Base-by-base conservation (phyloP, 2,888 invertebrate species). In the Cotesia congregata region DNA sequence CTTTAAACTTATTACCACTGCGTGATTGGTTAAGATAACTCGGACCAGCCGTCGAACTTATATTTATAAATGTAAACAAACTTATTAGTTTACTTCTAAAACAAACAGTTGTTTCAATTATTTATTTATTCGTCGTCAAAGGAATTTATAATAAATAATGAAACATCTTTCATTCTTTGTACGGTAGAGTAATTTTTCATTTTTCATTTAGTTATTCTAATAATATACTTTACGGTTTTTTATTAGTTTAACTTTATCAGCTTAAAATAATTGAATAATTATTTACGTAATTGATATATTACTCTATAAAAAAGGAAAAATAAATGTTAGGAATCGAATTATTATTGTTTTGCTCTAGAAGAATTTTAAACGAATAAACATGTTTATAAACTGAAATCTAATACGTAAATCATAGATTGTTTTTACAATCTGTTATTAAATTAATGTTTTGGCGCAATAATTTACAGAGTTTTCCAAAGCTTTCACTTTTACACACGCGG, bases 11-110 rank as follows among this genome's bases (percentile, higher is more conserved):
- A 50, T 50, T 50, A 62, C 62, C 62, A 62, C 30, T 30, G 3
- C 62, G 20, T 17, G 62, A 62, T 62, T 62, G 20, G 20, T 20
- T 62, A 2, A 62, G 62, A 62, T 62, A 62, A 62, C 62, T 62
- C 20, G 7, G 9, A 62, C 62, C 62, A 17, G 9, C 20, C 15
- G 15, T 62, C 62, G 62, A 62, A 62, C 7, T 62, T 62, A 62
- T 62, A 62, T 62, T 62, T 5, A n/a, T n/a, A 7, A 1, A 15
- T 62, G 62, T 62, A 62, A 17, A 20, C 15, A 15, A 17, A 62
- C 17, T 30, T 30, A 30, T 30, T 30, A 30, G 30, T 30, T 30
- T 30, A 30, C 30, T 30, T 30, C 3, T 30, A 30, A 30, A 30
- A 30, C 30, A 30, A 30, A 30, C 30, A 30, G 2, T 30, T 30